A percentile compares a stretch with the other conserved stretches of the same genome.
These are phyloP conservation scores for Upupa epops DNA, from an alignment of 2,113 vertebrate genomes.

Conservation along the genomic window DNA sequence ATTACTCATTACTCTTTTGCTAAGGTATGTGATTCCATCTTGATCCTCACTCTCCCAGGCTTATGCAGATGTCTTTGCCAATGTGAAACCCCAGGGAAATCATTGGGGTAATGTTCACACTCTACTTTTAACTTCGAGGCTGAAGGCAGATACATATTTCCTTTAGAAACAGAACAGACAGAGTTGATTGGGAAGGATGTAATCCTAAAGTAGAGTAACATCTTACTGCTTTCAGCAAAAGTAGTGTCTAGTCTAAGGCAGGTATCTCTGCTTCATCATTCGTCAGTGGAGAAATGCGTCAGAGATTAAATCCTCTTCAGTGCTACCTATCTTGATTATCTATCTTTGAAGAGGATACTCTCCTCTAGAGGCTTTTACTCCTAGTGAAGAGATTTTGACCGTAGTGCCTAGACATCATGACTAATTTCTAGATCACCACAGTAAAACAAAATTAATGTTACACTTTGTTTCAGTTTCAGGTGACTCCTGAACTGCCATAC, in stretches of 20 bases:
- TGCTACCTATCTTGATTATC: not conserved
- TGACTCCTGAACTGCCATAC: not conserved
- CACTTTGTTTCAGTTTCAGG: not conserved
- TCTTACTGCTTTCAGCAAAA: not conserved
- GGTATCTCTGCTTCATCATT: not conserved
- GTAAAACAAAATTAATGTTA: not conserved
- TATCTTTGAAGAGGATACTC: not conserved
- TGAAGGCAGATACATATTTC: not conserved
- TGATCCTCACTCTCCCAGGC: not conserved
- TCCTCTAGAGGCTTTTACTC: not conserved
- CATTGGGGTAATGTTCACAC: rapidly evolving
- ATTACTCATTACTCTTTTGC: not conserved
- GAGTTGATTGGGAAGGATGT: not conserved
- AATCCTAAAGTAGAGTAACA: not conserved
- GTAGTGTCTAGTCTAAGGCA: not conserved
- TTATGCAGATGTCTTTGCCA: not conserved
- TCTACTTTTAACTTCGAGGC: not conserved
- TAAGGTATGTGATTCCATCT: not conserved
- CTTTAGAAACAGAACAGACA: not conserved
- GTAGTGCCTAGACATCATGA: not conserved
- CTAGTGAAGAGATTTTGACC: not conserved
- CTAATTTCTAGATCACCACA: not conserved
- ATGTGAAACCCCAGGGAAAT: not conserved
- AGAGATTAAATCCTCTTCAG: not conserved
- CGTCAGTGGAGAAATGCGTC: not conserved